Evolutionary conservation across 2,888 invertebrate genomes (phyloP).

Genomic region (Heliconius ismenius): DNA sequence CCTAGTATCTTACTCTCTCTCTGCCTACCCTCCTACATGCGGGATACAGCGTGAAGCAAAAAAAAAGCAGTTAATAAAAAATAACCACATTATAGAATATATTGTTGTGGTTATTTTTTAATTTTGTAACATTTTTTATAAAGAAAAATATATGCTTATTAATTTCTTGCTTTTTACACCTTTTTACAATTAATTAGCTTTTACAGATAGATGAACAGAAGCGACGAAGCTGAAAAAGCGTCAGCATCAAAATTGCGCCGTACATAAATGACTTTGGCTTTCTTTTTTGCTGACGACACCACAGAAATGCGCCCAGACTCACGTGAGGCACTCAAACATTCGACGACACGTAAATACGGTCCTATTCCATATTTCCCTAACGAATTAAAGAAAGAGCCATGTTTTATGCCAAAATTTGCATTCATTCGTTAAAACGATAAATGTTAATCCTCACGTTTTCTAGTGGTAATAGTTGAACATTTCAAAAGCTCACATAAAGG

Average conservation of each 20-base stretch:
- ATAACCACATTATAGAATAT: too few species aligned
- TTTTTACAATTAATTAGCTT: slow-evolving; percentile 13
- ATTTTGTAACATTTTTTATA: too few species aligned
- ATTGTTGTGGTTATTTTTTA: too few species aligned
- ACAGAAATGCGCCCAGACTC: slow-evolving; percentile 66
- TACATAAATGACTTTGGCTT: slow-evolving; percentile 48
- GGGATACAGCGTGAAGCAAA: too few species aligned
- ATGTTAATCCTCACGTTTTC: slow-evolving; percentile 5
- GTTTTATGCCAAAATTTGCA: slow-evolving; percentile 27
- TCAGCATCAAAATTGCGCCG: slow-evolving; percentile 41
- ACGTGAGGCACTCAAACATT: slow-evolving; percentile 73
- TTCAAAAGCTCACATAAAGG: not conserved
- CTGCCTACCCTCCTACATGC: too few species aligned
- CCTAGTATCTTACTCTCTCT: too few species aligned
- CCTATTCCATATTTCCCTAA: slow-evolving; percentile 57
- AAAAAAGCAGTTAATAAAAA: not conserved
- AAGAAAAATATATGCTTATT: too few species aligned
- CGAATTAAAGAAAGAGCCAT: slow-evolving; percentile 37
- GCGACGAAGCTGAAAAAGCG: slow-evolving; percentile 35
- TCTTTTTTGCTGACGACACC: slow-evolving; percentile 65
- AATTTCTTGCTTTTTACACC: not conserved
- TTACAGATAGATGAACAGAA: slow-evolving; percentile 26
- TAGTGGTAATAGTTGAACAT: not conserved
- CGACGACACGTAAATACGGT: slow-evolving; percentile 56
- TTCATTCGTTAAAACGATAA: slow-evolving; percentile 13